These are phyloP conservation scores for fruit fly (Drosophila melanogaster) DNA, from an alignment of 1,140 invertebrate genomes.

Conservation along the genomic window DNA sequence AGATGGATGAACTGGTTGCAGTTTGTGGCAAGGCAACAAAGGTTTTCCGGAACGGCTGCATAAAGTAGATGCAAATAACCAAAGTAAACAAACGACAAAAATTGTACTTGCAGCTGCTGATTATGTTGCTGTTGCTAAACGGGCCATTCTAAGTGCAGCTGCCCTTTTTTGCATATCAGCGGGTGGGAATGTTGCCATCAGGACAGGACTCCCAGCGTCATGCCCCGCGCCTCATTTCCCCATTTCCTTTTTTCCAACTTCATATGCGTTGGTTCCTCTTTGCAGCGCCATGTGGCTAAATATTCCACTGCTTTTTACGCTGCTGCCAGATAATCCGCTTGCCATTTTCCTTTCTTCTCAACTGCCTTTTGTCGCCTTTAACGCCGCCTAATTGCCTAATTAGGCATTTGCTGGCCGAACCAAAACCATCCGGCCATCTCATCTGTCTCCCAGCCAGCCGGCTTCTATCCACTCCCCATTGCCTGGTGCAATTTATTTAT, in stretches of 20 bases:
- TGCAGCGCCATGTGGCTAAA: constrained; percentile 56
- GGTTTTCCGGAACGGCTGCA: constrained; percentile 25
- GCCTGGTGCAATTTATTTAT: constrained; percentile 42
- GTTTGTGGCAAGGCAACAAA: constrained; percentile 60
- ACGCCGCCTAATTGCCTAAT: constrained; percentile 78
- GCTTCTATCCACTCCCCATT: not conserved
- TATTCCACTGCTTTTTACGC: constrained; percentile 24
- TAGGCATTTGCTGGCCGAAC: constrained; percentile 65
- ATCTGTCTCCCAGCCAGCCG: constrained; percentile 7
- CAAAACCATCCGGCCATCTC: constrained; percentile 25
- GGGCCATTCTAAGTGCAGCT: constrained; percentile 66
- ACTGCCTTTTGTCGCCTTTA: constrained; percentile 70
- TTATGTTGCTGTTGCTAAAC: constrained; percentile 65
- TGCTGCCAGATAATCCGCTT: constrained; percentile 34
- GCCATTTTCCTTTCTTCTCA: constrained; percentile 31
- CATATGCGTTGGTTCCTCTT: constrained; percentile 67
- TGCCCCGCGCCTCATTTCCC: not conserved
- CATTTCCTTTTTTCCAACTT: constrained; percentile 13
- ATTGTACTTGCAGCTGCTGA: constrained; percentile 47
- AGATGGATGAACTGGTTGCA: constrained; percentile 29
- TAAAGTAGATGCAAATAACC: constrained; percentile 58
- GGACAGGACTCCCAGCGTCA: constrained; percentile 17
- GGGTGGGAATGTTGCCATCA: constrained; percentile 15
- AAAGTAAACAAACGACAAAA: constrained; percentile 69
- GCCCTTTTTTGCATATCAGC: constrained; percentile 70